A percentile compares a stretch with the other conserved stretches of the same genome.
phyloP scores from a whole-genome alignment of 2,797 vertebrate species.

The Siniperca scherzeri region DNA sequence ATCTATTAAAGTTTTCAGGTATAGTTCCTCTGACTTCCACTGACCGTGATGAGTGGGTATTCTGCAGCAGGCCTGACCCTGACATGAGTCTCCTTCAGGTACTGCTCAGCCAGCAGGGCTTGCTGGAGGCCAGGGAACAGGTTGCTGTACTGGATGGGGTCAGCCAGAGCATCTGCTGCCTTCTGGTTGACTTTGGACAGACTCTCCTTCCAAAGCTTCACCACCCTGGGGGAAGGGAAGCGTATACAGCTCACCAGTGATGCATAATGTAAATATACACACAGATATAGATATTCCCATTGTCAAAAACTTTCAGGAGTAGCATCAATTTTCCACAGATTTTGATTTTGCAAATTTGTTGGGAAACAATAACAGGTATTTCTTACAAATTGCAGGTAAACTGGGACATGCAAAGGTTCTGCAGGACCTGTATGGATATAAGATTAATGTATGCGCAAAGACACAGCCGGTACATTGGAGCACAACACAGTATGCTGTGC shows the following conservation, averaged over 20 bases:
- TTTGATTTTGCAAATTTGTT: background rate
- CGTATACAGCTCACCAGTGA: background rate
- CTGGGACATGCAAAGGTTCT: background rate
- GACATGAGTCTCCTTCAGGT: slow-evolving; percentile 88
- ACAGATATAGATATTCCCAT: background rate
- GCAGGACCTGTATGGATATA: background rate
- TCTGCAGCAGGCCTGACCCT: slow-evolving; percentile 89
- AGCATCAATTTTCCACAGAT: background rate
- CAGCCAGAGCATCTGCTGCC: slow-evolving; percentile 95
- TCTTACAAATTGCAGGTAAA: background rate
- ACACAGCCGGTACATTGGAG: background rate
- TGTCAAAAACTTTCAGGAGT: background rate
- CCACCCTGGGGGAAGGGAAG: slow-evolving; percentile 82
- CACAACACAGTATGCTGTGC: background rate
- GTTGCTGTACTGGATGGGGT: slow-evolving; percentile 95
- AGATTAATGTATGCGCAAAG: slow-evolving; percentile 3
- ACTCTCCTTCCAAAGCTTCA: slow-evolving; percentile 95
- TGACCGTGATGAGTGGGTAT: slow-evolving; percentile 92
- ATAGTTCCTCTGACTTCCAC: slow-evolving; percentile 44
- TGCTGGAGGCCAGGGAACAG: slow-evolving; percentile 95
- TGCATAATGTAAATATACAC: background rate
- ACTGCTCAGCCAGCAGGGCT: slow-evolving; percentile 92
- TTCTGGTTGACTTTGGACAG: slow-evolving; percentile 95
- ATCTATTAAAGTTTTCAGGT: slow-evolving; percentile 1
- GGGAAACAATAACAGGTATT: background rate